Evolutionary conservation across 2,113 vertebrate genomes (phyloP).

Genomic region (Burhinus oedicnemus): DNA sequence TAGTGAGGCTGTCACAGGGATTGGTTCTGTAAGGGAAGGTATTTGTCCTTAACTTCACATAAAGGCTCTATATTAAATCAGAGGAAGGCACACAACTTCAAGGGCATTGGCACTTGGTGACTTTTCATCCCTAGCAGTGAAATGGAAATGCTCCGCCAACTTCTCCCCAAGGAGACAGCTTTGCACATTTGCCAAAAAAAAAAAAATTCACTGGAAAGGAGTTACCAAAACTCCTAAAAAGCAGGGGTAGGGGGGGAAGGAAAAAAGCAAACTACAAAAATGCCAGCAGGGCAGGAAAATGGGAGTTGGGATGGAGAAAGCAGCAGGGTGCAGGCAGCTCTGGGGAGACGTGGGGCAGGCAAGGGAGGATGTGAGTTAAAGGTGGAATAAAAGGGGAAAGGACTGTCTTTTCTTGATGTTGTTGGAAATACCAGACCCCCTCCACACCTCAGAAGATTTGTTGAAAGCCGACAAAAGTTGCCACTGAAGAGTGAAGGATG

Average conservation of each 20-base stretch:
- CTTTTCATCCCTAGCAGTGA: not conserved
- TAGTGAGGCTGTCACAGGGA: slow-evolving; percentile 40
- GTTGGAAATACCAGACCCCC: not conserved
- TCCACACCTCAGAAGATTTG: not conserved
- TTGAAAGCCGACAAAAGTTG: not conserved
- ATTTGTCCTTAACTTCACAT: not conserved
- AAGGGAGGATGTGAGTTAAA: not conserved
- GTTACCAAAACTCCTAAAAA: not conserved
- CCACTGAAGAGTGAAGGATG: not conserved
- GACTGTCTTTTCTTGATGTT: not conserved
- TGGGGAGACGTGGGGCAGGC: not conserved
- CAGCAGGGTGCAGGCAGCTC: not conserved
- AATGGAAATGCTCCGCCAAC: rapidly evolving
- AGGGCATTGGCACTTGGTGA: rapidly evolving
- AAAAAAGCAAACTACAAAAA: not conserved
- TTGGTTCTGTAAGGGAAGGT: not conserved
- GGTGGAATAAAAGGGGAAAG: not conserved
- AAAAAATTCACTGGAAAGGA: not conserved
- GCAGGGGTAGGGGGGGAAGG: rapidly evolving
- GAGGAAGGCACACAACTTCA: not conserved
- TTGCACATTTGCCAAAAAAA: not conserved
- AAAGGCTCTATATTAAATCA: not conserved
- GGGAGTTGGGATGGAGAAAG: not conserved
- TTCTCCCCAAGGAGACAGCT: not conserved
- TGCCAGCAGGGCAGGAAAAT: not conserved